phyloP scores from a whole-genome alignment of 2,888 invertebrate species.

The Prosapia bicincta region DNA sequence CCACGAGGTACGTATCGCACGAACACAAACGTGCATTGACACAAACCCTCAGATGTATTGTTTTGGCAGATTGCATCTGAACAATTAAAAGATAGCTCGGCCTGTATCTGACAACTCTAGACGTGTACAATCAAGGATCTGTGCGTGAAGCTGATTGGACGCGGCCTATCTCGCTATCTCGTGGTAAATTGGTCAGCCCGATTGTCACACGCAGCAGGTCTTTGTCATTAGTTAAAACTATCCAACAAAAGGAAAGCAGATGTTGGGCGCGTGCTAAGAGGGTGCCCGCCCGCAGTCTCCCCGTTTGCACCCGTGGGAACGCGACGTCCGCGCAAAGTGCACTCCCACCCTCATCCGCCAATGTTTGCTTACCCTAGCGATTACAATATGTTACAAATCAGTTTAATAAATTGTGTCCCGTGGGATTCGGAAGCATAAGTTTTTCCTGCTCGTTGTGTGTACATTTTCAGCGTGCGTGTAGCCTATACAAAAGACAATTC shows the following conservation, averaged over 20 bases:
- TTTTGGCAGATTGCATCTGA: not conserved
- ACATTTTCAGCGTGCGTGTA: too few species aligned
- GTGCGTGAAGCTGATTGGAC: not conserved
- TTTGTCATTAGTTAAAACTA: not conserved
- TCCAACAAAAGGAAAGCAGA: not conserved
- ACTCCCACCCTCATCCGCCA: not conserved
- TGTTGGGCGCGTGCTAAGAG: not conserved
- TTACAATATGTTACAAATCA: conserved; percentile 2
- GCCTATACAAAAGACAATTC: too few species aligned
- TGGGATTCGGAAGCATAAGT: too few species aligned
- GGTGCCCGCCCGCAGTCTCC: not conserved
- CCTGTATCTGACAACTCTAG: not conserved
- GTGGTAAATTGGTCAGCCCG: not conserved
- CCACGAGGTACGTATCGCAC: too few species aligned
- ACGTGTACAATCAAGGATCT: not conserved
- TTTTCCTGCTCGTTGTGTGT: too few species aligned
- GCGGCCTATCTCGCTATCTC: not conserved
- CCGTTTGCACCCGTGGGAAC: not conserved
- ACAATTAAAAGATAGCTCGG: not conserved
- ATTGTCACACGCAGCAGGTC: not conserved
- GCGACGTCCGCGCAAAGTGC: not conserved
- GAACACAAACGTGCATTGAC: too few species aligned
- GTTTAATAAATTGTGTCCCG: not conserved
- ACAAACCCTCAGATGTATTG: too few species aligned
- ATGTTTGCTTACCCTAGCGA: not conserved